Base-by-base conservation (phyloP, 1,140 invertebrate genomes). In the Coptotermes formosanus region DNA sequence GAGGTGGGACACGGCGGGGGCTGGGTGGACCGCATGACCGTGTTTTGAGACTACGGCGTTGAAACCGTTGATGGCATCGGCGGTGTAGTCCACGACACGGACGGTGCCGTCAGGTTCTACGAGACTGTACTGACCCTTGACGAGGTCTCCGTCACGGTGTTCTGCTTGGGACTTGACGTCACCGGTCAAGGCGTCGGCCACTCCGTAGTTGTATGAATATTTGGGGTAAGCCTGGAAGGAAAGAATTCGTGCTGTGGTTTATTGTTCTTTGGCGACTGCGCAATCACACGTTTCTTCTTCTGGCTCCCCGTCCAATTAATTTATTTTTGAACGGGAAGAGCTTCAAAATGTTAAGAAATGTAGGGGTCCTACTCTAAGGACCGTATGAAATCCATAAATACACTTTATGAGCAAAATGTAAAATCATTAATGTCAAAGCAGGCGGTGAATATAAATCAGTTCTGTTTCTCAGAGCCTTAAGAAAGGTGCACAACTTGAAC, bases 11-110 rank as follows among this genome's bases (percentile, higher is more conserved):
- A 86, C 86, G 21, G 69, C 69, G 38, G 88, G 87, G 38, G 87
- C 87, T 64, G 88, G 88, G 84, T 89, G 90, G 23, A 90, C 90
- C 38, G 90, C 90, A 48, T 91, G 90, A n/a, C 92, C 92, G 85
- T 89, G 89, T 87, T 91, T 90, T 89, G 90, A 91, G 12, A 92
- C 92, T 8, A 92, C 90, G 9, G 92, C 91, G 88, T 92, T 92
- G 89, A 92, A 92, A 87, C 92, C 86, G 81, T 87, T 89, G 23
- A 87, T 44, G 55, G 82, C 43, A 11, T 83, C 82, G 19, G 82
- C 82, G 23, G 82, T 52, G 82, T 83, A 83, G 43, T 83, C 45
- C 25, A 83, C 82, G 38, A 82, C 32, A n/a, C 86, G 30, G 30
- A 52, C 30, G 59, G 86, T 84, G 83, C 88, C 89, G 81, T 89